Base-by-base conservation (phyloP, 2,888 invertebrate species). In the Amorpha juglandis region DNA sequence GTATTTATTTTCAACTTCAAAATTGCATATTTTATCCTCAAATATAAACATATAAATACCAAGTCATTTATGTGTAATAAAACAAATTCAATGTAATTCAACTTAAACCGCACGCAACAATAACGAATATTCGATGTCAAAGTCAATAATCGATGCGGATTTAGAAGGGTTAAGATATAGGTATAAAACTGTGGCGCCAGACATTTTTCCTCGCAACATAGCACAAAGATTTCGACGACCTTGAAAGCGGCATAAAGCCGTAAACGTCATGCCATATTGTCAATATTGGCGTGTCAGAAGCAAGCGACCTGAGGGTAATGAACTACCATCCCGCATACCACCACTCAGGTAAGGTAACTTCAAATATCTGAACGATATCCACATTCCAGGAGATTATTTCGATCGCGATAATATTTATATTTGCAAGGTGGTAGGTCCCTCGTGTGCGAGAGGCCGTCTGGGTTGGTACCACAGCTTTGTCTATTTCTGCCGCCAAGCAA, bases 241-340 rank as follows among this genome's bases (percentile, higher is more conserved):
- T 74, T 75, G 67, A 74, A 75, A 70, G 73, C 74, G 71, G 75
- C 76, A 72, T 78, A 75, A 74, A 78, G 72, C 75, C 81, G 76
- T 87, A 84, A 87, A 87, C 73, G 78, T 80, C 73, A 72, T 74
- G 70, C 78, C 69, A 74, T 74, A 80, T 73, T 84, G 88, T 86
- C 87, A 88, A 88, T 87, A 86, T 83, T 82, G 78, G 80, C 75
- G 71, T 71, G 75, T 75, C 70, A 71, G 74, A 69, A 71, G 67
- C 71, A 71, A 66, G 70, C 69, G 68, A 71, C 68, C 68, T 67
- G 73, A 75, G 88, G 86, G 79, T 84, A 87, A 81, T 81, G 88
- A 88, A 86, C 90, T 74, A 71, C 71, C 69, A 74, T 72, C 77
- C 72, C 78, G 72, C 77, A 76, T 73, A 72, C 77, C 76, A 74